These are phyloP conservation scores for Ecdyonurus torrentis DNA, from an alignment of 2,888 invertebrate species.

Conservation along the genomic window DNA sequence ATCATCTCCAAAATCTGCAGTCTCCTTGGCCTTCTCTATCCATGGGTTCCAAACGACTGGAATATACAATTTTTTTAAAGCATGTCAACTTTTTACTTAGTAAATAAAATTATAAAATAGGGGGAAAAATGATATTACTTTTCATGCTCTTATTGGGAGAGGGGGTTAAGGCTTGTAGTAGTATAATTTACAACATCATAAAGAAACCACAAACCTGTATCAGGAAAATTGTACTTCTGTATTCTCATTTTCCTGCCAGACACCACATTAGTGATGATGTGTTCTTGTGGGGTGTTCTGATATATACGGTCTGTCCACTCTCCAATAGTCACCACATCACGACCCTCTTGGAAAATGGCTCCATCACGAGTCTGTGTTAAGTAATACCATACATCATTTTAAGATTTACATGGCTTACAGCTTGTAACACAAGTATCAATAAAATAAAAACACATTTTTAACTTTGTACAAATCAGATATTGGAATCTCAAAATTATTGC, in stretches of 20 bases:
- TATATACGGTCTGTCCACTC: slow-evolving; percentile 92
- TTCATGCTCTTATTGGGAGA: background rate
- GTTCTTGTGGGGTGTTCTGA: slow-evolving; percentile 82
- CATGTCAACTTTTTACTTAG: background rate
- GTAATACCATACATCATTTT: too few relatives aligned
- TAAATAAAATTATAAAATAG: background rate
- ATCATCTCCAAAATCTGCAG: slow-evolving; percentile 90
- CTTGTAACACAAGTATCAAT: background rate
- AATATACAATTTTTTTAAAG: slow-evolving; percentile 2
- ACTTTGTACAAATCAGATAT: too few relatives aligned
- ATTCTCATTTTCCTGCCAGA: slow-evolving; percentile 83
- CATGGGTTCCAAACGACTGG: slow-evolving; percentile 93
- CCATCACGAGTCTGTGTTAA: slow-evolving; percentile 67
- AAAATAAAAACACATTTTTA: too few relatives aligned
- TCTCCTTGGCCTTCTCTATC: slow-evolving; percentile 82
- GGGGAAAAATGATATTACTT: background rate
- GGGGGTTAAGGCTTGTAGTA: background rate
- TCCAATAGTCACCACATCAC: slow-evolving; percentile 75
- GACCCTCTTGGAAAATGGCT: slow-evolving; percentile 72
- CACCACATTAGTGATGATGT: slow-evolving; percentile 83
- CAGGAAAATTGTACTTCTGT: slow-evolving; percentile 88
- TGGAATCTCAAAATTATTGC: too few relatives aligned
- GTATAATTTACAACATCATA: too few relatives aligned
- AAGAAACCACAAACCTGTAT: slow-evolving; percentile 44
- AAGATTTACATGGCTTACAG: too few relatives aligned